Evolutionary conservation across 92 coral and sea anemone genomes (phyloP), one percentile per base, ranked within the genome.

Genomic region (Epizoanthus rinbou): DNA sequence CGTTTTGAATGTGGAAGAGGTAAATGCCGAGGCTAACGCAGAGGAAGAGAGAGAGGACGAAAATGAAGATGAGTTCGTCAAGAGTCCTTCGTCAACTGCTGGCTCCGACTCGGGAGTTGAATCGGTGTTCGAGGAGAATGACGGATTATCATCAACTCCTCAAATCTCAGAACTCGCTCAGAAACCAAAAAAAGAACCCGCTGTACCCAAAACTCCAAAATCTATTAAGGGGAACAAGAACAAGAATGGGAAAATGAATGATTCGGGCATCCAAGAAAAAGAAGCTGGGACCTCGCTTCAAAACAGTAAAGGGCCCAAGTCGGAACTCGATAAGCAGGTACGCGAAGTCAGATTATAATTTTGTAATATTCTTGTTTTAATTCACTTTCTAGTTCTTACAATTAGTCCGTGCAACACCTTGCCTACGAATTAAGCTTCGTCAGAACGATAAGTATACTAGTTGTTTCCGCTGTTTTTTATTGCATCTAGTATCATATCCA

Each of bases 301-400:
- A 21, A 93, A 89, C 15, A 89, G 86, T 82, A 83, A 85, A 13
- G 85, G 70, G 39, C 98, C 98, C 11, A 96, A 96, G 82, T 90
- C 98, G 45, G 98, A 97, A 69, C 91, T 97, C 41, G 99, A 97
- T 73, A 87, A 94, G 90, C 93, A 97, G 92, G 99, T 92, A 57
- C 85, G 93, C 8, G 64, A 43, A 21, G 57, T 41, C 6, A 37
- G 59, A 78, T 70, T 28, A 53, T 73, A 47, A 57, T 43, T 64
- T 86, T 71, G 35, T 18, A 21, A 23, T 35, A 62, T 80, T 68
- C 72, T 80, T 58, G 31, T 43, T 25, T 80, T 69, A 59, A 80
- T 83, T 39, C 84, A 87, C 28, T 74, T 24, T 39, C 69, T 28
- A 17, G 76, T 82, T 81, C 35, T 54, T 14, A 22, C 74, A 73